Conservation (phyloP, 2,113 vertebrate species). For the Nesoenas mayeri region DNA sequence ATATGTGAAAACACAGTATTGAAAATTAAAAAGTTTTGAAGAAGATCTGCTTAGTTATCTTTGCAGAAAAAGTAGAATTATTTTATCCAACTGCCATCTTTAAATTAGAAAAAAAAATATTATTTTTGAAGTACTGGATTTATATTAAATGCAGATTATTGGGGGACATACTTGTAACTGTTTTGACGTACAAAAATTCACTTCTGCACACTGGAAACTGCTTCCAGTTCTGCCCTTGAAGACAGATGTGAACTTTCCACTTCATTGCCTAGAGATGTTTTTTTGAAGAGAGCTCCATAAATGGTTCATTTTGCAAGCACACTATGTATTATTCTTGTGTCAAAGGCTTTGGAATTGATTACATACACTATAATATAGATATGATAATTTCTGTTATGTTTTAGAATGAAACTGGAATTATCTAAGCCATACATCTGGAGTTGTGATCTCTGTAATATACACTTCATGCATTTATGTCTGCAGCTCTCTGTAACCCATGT, state of each 20-base stretch:
- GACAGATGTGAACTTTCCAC: slow-evolving; percentile 65
- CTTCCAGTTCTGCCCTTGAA: slow-evolving; percentile 49
- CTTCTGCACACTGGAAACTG: not conserved
- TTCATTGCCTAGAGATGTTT: slow-evolving; percentile 20
- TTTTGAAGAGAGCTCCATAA: slow-evolving; percentile 22
- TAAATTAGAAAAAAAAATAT: not conserved
- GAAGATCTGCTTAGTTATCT: not conserved
- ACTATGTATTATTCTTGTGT: not conserved
- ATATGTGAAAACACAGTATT: not conserved
- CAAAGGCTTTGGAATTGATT: slow-evolving; percentile 16
- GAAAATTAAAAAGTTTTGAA: not conserved
- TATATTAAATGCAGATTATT: not conserved
- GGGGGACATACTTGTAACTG: not conserved
- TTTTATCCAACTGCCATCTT: not conserved
- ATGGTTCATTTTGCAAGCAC: slow-evolving; percentile 29
- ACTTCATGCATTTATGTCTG: not conserved
- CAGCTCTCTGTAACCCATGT: not conserved
- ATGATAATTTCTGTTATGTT: not conserved
- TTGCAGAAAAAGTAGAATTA: not conserved
- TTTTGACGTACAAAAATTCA: not conserved
- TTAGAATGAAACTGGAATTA: slow-evolving; percentile 4
- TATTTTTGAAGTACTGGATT: not conserved
- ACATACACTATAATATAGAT: not conserved
- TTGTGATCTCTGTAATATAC: not conserved
- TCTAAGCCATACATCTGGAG: not conserved